These are phyloP conservation scores for Calliopsis andreniformis DNA, from an alignment of 1,140 invertebrate genomes.

Conservation along the genomic window DNA sequence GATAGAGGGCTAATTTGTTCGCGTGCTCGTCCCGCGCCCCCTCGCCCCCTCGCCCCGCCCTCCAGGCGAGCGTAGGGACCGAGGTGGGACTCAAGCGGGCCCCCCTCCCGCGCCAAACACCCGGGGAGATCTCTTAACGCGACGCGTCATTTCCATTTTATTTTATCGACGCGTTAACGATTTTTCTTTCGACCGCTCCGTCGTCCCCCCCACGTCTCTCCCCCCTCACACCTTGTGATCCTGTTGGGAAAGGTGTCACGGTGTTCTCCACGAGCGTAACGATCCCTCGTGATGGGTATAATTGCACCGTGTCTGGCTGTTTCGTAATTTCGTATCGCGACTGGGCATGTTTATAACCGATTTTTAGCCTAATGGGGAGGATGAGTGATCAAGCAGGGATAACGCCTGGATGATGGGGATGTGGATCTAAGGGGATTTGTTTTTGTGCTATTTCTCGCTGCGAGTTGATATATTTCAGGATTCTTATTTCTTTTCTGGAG, in stretches of 20 bases:
- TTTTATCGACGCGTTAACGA: conserved; percentile 32
- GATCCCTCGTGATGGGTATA: not conserved
- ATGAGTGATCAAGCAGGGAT: no score
- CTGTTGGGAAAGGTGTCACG: not conserved
- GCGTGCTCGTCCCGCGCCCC: conserved; percentile 55
- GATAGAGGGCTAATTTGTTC: conserved; percentile 80
- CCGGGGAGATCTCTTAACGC: conserved; percentile 49
- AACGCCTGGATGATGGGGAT: no score
- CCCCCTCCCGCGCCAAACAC: conserved; percentile 9
- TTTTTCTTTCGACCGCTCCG: conserved; percentile 2
- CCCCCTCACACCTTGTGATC: no score
- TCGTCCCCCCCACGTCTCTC: no score
- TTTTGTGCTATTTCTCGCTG: no score
- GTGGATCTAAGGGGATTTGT: no score
- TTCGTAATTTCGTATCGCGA: not conserved
- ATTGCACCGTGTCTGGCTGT: no score
- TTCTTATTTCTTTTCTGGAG: no score
- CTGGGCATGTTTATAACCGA: no score
- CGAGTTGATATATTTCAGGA: no score
- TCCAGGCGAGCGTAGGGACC: conserved; percentile 47
- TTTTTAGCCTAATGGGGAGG: no score
- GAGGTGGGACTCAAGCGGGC: conserved; percentile 37
- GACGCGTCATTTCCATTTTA: conserved; percentile 51
- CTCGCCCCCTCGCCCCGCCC: not conserved
- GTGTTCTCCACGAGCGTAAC: not conserved